These are phyloP conservation scores for Gambelia wislizenii DNA, from an alignment of 2,797 vertebrate species.

Conservation along the genomic window DNA sequence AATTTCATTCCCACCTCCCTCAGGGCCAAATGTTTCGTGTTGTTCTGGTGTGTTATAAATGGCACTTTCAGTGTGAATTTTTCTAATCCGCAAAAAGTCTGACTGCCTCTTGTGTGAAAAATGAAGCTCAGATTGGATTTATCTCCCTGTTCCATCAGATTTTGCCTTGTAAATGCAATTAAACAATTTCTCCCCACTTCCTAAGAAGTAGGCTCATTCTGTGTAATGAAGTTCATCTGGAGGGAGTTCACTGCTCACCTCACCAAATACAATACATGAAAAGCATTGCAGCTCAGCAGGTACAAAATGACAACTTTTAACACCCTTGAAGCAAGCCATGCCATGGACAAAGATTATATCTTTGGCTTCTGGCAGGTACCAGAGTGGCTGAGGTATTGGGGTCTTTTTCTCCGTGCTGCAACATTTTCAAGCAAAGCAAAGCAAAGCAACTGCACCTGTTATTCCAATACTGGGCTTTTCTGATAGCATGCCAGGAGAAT, in stretches of 20 bases:
- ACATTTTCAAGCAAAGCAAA: not conserved
- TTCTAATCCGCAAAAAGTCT: constrained; percentile 82
- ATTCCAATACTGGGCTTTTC: not conserved
- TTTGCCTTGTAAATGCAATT: constrained; percentile 79
- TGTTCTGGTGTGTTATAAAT: constrained; percentile 82
- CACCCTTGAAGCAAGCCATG: not conserved
- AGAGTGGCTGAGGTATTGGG: not conserved
- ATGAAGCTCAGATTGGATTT: constrained; percentile 77
- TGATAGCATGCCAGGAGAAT: not conserved
- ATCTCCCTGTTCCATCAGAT: constrained; percentile 80
- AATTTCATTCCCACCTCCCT: constrained; percentile 78
- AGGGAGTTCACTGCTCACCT: not conserved
- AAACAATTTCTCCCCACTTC: constrained; percentile 70
- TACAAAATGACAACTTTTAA: constrained; percentile 7
- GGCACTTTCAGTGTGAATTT: constrained; percentile 81
- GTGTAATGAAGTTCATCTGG: constrained; percentile 35
- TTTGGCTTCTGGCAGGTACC: constrained; percentile 13
- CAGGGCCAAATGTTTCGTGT: constrained; percentile 76
- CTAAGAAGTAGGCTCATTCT: constrained; percentile 70
- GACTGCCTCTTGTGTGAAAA: constrained; percentile 81
- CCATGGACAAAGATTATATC: not conserved
- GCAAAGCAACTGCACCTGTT: not conserved
- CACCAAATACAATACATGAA: not conserved
- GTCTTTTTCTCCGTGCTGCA: not conserved
- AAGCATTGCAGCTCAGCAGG: not conserved